These are phyloP conservation scores for Hedychridium roseum DNA, from an alignment of 2,888 invertebrate species.

Conservation along the genomic window DNA sequence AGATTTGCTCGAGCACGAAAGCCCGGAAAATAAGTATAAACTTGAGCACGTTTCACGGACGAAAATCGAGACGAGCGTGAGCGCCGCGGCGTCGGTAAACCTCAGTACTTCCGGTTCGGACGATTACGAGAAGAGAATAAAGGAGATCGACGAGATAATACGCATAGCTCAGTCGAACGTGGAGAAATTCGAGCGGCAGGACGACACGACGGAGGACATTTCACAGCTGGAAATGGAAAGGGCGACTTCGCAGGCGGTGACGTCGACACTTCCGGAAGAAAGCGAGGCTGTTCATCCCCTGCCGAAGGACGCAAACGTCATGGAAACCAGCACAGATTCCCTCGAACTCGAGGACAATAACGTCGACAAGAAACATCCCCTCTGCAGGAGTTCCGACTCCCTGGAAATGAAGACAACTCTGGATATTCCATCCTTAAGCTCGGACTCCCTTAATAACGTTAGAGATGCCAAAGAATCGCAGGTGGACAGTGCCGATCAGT, in stretches of 20 bases:
- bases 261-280: constrained; percentile 24
- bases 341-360: constrained; percentile 66
- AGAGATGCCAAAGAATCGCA: constrained; percentile 47
- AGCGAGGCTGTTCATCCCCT: constrained; percentile 22
- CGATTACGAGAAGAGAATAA: constrained; percentile 73
- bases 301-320: constrained; percentile 64
- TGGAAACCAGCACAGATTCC: constrained; percentile 73
- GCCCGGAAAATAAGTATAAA: constrained; percentile 70
- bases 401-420: constrained; percentile 70
- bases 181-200: constrained; percentile 69
- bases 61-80: constrained; percentile 34
- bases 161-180: constrained; percentile 74
- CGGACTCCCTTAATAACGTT: constrained; percentile 59
- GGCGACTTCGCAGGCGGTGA: constrained; percentile 11
- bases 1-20: constrained; percentile 74
- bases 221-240: constrained; percentile 57
- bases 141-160: constrained; percentile 75
- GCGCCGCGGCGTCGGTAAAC: constrained; percentile 61
- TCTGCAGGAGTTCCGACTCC: constrained; percentile 74
- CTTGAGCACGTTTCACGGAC: constrained; percentile 61
- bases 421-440: constrained; percentile 59
- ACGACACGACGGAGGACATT: constrained; percentile 68
- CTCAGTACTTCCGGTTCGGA: constrained; percentile 66
- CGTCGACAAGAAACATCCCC: constrained; percentile 63
- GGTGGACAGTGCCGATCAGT: constrained; percentile 39